Conservation (phyloP, 2,888 invertebrate genomes). For the Chalcosyrphus nemorum region DNA sequence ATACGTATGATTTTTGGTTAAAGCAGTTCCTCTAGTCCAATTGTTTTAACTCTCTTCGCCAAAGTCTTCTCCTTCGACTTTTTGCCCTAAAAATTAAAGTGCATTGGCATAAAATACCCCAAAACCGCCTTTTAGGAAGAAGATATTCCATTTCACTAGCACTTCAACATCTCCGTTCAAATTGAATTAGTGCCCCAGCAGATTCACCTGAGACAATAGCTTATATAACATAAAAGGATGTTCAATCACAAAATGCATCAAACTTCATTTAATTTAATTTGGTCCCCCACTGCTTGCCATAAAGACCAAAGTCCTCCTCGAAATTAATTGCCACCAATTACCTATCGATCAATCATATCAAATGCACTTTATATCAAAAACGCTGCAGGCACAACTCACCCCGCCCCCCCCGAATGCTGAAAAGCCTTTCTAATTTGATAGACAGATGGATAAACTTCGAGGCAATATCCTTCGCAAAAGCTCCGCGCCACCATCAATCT, state of each 20-base stretch:
- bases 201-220: no score
- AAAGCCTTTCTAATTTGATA: conserved; percentile 44
- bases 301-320: neutral
- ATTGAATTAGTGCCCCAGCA: no score
- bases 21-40: no score
- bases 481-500: conserved; percentile 56
- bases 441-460: conserved; percentile 26
- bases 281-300: neutral
- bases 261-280: neutral
- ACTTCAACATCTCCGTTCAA: no score
- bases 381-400: neutral
- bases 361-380: conserved; percentile 15
- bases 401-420: neutral
- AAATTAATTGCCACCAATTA: conserved; percentile 49
- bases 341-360: conserved; percentile 51
- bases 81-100: no score
- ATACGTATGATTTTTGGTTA: no score
- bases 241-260: neutral
- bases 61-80: no score
- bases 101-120: no score
- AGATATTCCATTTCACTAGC: no score
- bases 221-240: neutral
- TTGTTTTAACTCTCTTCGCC: no score
- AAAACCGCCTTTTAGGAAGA: no score
- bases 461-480: conserved; percentile 4